A percentile compares a stretch with the other conserved stretches of the same genome.
phyloP scores from a whole-genome alignment of 2,797 vertebrate species.

The Gastrophryne carolinensis region DNA sequence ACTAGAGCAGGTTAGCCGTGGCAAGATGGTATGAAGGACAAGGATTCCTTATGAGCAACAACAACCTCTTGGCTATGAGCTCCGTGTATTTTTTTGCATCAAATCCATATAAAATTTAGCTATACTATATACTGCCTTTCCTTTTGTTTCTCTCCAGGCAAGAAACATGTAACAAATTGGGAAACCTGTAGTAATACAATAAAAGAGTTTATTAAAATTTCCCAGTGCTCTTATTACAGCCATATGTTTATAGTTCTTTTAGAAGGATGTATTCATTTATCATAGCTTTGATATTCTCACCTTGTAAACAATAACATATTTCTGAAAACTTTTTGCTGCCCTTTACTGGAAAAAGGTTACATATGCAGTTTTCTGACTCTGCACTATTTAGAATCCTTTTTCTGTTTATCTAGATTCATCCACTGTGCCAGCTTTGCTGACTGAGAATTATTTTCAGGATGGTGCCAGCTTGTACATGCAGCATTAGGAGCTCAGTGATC shows the following conservation, averaged over 20 bases:
- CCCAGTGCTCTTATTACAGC: neutral
- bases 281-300: conserved; percentile 28
- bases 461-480: neutral
- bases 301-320: conserved; percentile 44
- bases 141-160: no score
- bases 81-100: no score
- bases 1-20: no score
- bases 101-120: no score
- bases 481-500: neutral
- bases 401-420: conserved; percentile 13
- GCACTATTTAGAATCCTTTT: conserved; percentile 23
- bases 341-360: conserved; percentile 43
- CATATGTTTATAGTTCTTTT: neutral
- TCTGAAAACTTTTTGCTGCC: conserved; percentile 22
- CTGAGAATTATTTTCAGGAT: neutral
- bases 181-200: neutral
- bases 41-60: no score
- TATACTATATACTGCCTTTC: no score
- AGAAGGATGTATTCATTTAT: conserved; percentile 28
- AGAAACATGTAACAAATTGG: no score
- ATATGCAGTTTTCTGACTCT: conserved; percentile 17
- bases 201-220: neutral
- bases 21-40: no score
- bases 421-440: neutral
- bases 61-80: no score